Percentiles rank a stretch among this genome's conserved stretches.
These are phyloP conservation scores for Andrena bicolor DNA, from an alignment of 2,888 invertebrate species.

Conservation along the genomic window DNA sequence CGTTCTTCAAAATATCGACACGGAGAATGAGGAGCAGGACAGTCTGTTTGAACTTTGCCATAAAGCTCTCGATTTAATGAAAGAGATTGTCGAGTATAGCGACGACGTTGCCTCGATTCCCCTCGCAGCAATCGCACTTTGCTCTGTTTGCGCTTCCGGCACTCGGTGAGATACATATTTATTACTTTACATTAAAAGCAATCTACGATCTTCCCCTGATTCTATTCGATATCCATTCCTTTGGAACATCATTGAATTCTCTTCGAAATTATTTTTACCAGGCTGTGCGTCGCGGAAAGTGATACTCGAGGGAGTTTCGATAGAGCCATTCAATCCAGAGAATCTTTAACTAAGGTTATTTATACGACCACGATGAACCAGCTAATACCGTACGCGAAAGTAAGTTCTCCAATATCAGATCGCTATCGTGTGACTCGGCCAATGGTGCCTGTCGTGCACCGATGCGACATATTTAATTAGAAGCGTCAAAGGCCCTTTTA, in stretches of 20 bases:
- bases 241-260: background rate
- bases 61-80: constrained; percentile 55
- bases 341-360: constrained; percentile 27
- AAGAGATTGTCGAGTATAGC: constrained; percentile 55
- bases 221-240: too few relatives aligned
- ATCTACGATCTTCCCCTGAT: background rate
- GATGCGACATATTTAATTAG: constrained; percentile 45
- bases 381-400: constrained; percentile 61
- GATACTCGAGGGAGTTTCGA: background rate
- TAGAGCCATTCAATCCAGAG: background rate
- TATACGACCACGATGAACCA: constrained; percentile 45
- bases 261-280: constrained; percentile 7
- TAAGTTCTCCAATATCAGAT: constrained; percentile 33
- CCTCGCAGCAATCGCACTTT: constrained; percentile 47
- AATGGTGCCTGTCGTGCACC: background rate
- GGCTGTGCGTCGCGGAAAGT: constrained; percentile 41
- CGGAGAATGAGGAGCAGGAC: constrained; percentile 22
- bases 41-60: constrained; percentile 51
- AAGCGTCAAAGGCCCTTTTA: constrained; percentile 26
- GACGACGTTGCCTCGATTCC: constrained; percentile 53
- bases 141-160: constrained; percentile 58
- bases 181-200: background rate
- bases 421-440: constrained; percentile 10
- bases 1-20: constrained; percentile 41
- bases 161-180: constrained; percentile 53